Evolutionary conservation across 2,888 invertebrate genomes (phyloP).

Genomic region (Schizaphis graminum): DNA sequence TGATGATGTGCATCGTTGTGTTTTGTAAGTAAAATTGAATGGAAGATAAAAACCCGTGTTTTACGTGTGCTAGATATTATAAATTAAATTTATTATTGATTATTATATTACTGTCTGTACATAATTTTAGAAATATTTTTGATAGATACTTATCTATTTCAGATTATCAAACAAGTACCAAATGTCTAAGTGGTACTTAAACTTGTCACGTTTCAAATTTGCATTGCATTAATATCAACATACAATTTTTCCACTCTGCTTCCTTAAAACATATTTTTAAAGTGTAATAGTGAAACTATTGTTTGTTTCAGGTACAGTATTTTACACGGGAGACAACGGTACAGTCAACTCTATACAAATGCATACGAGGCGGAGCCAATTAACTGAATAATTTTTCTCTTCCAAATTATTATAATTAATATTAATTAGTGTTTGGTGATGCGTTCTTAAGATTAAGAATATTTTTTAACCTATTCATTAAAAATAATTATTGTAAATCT

Average conservation of each 20-base stretch:
- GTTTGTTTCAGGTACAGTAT: constrained; percentile 39
- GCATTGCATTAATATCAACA: neutral
- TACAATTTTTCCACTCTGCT: neutral
- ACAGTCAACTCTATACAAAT: neutral
- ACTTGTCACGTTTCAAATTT: neutral
- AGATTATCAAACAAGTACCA: neutral
- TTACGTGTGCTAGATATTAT: too few relatives aligned
- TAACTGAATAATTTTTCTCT: constrained; percentile 43
- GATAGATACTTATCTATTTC: neutral
- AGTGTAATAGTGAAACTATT: neutral
- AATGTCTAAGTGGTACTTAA: neutral
- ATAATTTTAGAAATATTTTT: neutral
- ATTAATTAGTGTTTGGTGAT: constrained; percentile 58
- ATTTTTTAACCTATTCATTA: constrained; percentile 37
- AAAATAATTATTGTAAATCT: constrained; percentile 19
- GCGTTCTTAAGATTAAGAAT: constrained; percentile 45
- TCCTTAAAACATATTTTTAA: neutral
- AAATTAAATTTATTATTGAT: neutral
- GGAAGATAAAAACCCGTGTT: neutral
- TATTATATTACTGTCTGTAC: neutral
- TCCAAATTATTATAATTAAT: constrained; percentile 48
- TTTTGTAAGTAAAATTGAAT: constrained; percentile 47
- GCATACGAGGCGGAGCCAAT: neutral
- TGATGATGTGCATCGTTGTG: constrained; percentile 16
- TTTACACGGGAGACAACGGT: neutral